These are phyloP conservation scores for Vimba vimba DNA, from an alignment of 2,113 vertebrate species.

Conservation along the genomic window DNA sequence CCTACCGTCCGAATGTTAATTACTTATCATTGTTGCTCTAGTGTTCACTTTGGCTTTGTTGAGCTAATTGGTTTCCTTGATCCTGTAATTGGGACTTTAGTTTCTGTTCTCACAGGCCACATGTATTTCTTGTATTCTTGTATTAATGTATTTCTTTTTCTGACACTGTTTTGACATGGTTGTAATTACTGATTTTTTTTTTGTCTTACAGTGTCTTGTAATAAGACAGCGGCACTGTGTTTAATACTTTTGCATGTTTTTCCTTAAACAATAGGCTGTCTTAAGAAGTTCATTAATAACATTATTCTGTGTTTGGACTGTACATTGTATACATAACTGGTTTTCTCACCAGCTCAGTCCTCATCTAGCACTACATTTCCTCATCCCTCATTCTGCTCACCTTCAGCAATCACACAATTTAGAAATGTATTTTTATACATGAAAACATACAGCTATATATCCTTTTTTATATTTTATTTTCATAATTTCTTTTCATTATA, in stretches of 20 bases:
- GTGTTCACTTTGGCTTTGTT: conserved; percentile 25
- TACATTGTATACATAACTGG: background rate
- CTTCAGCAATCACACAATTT: too few relatives aligned
- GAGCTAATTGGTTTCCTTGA: conserved; percentile 48
- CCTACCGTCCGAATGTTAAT: conserved; percentile 38
- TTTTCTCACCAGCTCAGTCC: background rate
- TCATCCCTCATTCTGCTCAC: too few relatives aligned
- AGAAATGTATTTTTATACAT: background rate
- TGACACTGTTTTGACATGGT: conserved; percentile 6
- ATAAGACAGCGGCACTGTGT: background rate
- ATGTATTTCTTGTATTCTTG: too few relatives aligned
- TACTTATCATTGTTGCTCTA: conserved; percentile 42
- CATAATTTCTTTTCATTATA: background rate
- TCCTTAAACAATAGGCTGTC: background rate
- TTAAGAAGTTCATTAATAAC: background rate
- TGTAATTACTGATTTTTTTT: conserved; percentile 2
- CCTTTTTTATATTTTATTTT: too few relatives aligned
- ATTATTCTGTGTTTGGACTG: background rate
- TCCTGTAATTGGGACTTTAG: conserved; percentile 46
- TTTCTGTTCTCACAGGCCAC: conserved; percentile 14
- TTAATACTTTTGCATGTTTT: background rate
- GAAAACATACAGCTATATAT: background rate
- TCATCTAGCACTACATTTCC: too few relatives aligned
- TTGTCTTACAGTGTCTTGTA: background rate
- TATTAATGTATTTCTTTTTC: conserved; percentile 44